Evolutionary conservation across 2,888 invertebrate species (phyloP), one percentile per base, ranked within the genome.

Genomic region (Barypeithes pellucidus): DNA sequence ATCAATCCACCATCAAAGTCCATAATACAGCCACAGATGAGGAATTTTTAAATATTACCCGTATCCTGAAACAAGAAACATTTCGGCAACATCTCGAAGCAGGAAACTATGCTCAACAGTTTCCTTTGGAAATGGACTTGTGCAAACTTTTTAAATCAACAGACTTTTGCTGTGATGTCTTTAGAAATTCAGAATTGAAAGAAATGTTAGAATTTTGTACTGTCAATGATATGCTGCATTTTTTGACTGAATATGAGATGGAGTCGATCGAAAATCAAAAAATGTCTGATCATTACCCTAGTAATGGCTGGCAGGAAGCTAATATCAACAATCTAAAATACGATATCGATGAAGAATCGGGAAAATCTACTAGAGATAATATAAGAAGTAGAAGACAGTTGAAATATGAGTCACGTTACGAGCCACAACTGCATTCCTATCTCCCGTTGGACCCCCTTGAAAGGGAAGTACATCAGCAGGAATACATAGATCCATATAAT

Each of bases 131-230:
- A 59, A 68, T 82, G 39, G 60, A 72, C 11, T 39, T 76, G 20
- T 83, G 82, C 67, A 78, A 77, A 76, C 57, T 57, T 12, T 75
- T 77, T 3, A 75, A 76, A 77, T 78, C 78, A n/a, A 72, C 79
- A 18, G 77, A 81, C 60, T 78, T 79, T 47, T 83, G 82, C 68
- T 83, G 82, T 69, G 68, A 79, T 39, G 66, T 79, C 20, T 76
- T 80, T 72, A 24, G 60, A n/a, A 52, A 78, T 8, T 66, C 76
- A 12, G 73, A 71, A n/a, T 45, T 76, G 9, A 7, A 66, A 14
- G 63, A 73, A 43, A 66, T 77, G 18, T 29, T 69, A 14, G 75
- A 80, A 60, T 77, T 74, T 52, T 81, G 81, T 62, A 78, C 77
- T 12, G 75, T 77, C 3, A 63, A 79, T 16, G 77, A 77, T 50